Evolutionary conservation across 1,140 invertebrate species (phyloP).

Genomic region (Solenopsis invicta): DNA sequence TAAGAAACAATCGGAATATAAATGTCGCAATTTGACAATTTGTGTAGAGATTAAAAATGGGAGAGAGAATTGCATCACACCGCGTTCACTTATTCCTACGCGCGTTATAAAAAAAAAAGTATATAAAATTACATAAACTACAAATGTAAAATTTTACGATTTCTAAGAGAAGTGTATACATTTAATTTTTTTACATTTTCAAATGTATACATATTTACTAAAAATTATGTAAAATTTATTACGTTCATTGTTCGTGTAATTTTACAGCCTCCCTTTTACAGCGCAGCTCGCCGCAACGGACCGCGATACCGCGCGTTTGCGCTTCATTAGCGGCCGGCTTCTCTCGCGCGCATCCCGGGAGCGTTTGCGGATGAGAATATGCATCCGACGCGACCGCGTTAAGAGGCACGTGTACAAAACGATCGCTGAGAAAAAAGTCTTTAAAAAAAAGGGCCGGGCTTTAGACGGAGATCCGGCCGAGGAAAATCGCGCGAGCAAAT

Average conservation of each 20-base stretch:
- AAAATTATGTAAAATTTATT: not conserved
- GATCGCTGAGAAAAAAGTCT: constrained; percentile 11
- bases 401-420: constrained; percentile 54
- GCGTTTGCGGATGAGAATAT: constrained; percentile 25
- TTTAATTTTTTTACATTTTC: not conserved
- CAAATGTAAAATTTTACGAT: not conserved
- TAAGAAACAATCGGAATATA: not conserved
- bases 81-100: not conserved
- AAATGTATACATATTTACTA: not conserved
- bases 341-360: not conserved
- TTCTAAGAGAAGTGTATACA: not conserved
- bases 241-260: not conserved
- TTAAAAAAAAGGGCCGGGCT: constrained; percentile 16
- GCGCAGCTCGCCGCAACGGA: constrained; percentile 4
- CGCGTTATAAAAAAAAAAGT: not conserved
- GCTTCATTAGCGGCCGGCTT: constrained; percentile 48
- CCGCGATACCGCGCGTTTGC: constrained; percentile 40
- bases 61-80: not conserved
- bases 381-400: constrained; percentile 3
- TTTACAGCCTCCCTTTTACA: not conserved
- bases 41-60: not conserved
- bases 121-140: not conserved
- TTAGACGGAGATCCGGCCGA: constrained; percentile 2
- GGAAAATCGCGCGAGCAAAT: constrained; percentile 28
- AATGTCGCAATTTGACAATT: not conserved